Evolutionary conservation across 2,797 vertebrate genomes (phyloP), one percentile per base, ranked within the genome.

Genomic region (Epinephelus coioides): DNA sequence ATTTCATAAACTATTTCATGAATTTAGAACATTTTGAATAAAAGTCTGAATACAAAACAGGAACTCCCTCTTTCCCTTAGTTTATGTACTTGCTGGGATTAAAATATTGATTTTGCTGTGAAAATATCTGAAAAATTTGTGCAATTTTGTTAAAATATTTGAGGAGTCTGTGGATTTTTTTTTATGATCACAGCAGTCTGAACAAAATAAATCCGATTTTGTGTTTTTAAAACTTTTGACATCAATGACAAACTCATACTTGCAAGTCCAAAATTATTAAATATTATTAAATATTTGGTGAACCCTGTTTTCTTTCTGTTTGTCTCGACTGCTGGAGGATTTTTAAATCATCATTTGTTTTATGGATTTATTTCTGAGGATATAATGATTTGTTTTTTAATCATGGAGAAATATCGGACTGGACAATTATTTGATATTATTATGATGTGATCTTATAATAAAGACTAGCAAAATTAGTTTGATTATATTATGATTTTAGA

Each of bases 321-420:
- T 8, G n/a, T 40, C 30, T 56, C n/a, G 6, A 56, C 53, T 70
- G 61, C 55, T 78, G 69, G 63, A 73, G 2, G 30, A 40, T 2
- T 66, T 75, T 60, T 10, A 23, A 44, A 54, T 21, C 2, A 10
- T 74, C 65, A 27, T 23, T 0, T 47, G 17, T 54, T 44, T 27
- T 50, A n/a, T 61, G 40, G 65, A 25, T 62, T 50, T 25, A 40
- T 49, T 18, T 13, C 40, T 64, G 11, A 56, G 40, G 38, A 75
- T 30, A 64, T 34, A 54, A 4, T 69, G 40, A 69, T 54, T 40
- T 38, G 49, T 8, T 3, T 50, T 44, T 68, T 21, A n/a, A 67
- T 46, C 23, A 23, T 17, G 17, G 25, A 11, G 7, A 14, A 64
- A 49, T 34, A 15, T 1, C 5, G 34, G 27, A 12, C 67, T 69